Percentiles rank a stretch among this genome's conserved stretches.
Evolutionary conservation across 2,797 vertebrate species (phyloP).

Genomic region (Sus cebifrons): DNA sequence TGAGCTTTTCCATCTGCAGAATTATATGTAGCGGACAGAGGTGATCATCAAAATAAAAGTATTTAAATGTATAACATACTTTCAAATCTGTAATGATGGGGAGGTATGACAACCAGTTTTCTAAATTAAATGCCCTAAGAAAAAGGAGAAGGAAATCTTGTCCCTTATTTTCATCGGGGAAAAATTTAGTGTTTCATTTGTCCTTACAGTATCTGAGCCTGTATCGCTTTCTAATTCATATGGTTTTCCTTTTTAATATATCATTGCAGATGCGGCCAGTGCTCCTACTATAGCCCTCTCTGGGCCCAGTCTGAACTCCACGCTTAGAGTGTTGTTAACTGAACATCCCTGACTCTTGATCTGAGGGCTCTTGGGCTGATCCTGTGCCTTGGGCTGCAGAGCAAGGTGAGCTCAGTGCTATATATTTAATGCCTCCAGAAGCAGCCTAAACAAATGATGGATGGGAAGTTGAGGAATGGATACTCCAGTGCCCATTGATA

Average conservation of each 20-base stretch:
- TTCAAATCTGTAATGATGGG: not conserved
- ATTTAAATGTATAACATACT: slow-evolving; percentile 18
- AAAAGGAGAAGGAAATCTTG: not conserved
- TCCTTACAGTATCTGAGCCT: not conserved
- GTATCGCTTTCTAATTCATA: not conserved
- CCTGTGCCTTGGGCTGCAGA: not conserved
- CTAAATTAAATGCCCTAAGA: not conserved
- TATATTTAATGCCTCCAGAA: not conserved
- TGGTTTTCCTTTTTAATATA: not conserved
- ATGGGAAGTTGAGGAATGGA: not conserved
- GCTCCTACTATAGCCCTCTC: not conserved
- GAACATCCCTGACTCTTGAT: not conserved
- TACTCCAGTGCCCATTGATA: not conserved
- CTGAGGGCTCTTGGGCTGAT: not conserved
- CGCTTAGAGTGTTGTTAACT: not conserved
- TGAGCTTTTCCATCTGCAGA: not conserved
- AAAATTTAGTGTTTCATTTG: not conserved
- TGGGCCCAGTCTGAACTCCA: not conserved
- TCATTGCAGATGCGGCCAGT: not conserved
- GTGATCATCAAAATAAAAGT: not conserved
- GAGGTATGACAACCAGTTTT: not conserved
- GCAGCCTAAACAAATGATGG: not conserved
- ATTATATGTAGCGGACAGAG: not conserved
- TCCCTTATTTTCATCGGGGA: not conserved
- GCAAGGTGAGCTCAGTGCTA: not conserved